Base-by-base conservation (phyloP, 2,888 invertebrate genomes). In the Pheosia gnoma region DNA sequence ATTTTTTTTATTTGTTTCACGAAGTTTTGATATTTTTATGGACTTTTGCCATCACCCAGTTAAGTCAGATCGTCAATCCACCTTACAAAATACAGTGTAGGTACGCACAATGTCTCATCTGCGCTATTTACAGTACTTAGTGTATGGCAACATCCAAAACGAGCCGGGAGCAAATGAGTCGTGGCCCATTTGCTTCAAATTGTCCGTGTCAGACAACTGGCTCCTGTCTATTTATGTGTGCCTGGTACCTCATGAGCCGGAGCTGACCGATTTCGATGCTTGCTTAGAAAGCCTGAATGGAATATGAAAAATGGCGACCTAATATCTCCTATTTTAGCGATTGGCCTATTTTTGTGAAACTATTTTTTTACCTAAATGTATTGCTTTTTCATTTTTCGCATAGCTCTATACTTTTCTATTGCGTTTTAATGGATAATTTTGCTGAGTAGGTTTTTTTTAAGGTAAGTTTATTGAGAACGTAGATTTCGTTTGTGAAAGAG, bases 171-270 rank as follows among this genome's bases (percentile, higher is more conserved):
- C 74, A 81, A 87, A 89, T 87, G 87, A 86, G 81, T 72, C 86
- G 83, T 79, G 86, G 77, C 62, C 85, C 87, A 87, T 90, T 88
- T 79, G 74, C 74, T 74, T 76, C 86, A 81, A 89, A 88, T 88
- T 83, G 85, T 69, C 81, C 89, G 88, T 83, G 77, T 62, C 79
- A 78, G 82, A 81, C 82, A 79, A 79, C 79, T 71, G 72, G 58
- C 66, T 66, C 70, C 76, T 74, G 73, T 61, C 66, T 79, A 71
- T 81, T 83, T 80, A 78, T 78, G 83, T 71, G 63, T 57, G 68
- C 74, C 57, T 45, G 45, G 57, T 73, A 67, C 59, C 59, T 59
- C 57, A 45, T 7, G 45, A 57, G 37, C 43, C 25, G 54, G 37
- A 65, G 61, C 68, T 76, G 74, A 77, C 76, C 67, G 64, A 67